These are phyloP conservation scores for Leuciscus idus DNA, from an alignment of 2,113 vertebrate species.

Conservation along the genomic window DNA sequence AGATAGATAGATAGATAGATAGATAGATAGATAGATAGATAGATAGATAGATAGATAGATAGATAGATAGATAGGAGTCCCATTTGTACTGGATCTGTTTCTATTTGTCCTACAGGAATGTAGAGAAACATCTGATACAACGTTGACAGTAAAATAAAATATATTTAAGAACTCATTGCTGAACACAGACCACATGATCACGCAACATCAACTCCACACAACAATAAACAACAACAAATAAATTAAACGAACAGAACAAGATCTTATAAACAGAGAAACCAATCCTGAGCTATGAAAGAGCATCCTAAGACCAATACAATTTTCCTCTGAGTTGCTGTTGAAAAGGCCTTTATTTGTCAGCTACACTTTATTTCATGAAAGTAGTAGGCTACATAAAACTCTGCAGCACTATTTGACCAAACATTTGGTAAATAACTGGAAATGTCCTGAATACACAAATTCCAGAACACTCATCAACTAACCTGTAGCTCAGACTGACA, in stretches of 20 bases:
- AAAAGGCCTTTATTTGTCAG: not conserved
- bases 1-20: too few relatives aligned
- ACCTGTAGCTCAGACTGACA: conserved; percentile 22
- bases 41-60: too few relatives aligned
- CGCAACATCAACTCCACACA: not conserved
- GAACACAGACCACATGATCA: not conserved
- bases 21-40: too few relatives aligned
- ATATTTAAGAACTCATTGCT: not conserved
- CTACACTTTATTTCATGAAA: not conserved
- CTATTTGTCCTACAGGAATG: not conserved
- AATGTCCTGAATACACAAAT: conserved; percentile 19
- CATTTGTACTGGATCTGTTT: not conserved
- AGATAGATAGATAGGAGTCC: too few relatives aligned
- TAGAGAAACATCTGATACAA: not conserved
- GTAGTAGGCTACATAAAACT: not conserved
- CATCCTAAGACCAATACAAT: not conserved
- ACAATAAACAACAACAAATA: not conserved
- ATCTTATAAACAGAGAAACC: not conserved
- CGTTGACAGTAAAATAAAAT: not conserved
- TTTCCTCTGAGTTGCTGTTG: not conserved
- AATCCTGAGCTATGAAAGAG: not conserved
- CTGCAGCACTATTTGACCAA: not conserved
- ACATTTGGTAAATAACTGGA: conserved; percentile 22
- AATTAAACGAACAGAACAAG: not conserved
- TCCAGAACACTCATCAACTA: conserved; percentile 21